Base-by-base conservation (phyloP, 1,140 invertebrate species). In the Triops longicaudatus region DNA sequence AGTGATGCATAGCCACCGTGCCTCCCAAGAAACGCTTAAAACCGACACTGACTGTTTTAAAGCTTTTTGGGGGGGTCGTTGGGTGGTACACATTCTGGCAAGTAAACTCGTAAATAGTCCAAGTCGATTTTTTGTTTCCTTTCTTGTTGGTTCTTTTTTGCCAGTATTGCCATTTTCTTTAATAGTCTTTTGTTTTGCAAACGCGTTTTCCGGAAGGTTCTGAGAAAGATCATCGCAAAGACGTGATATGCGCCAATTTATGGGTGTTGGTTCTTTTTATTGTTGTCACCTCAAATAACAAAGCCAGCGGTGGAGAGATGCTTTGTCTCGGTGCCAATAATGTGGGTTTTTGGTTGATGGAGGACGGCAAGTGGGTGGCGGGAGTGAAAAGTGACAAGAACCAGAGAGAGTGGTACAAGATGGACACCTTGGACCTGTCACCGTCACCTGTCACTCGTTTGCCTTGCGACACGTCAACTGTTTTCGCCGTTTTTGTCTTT, bases 271-370 rank as follows among this genome's bases (percentile, higher is more conserved):
- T 37, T 37, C 31, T 37, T 37, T 37, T 37, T 37, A 37, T 37
- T 37, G 31, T 2, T 37, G 31, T 37, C 2, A 7, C 2, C 31
- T 37, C 31, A 37, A 37, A n/a, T n/a, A 5, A 17, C 14, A n/a
- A 63, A n/a, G 22, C 14, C 22, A 63, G 2, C 50, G 5, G 11
- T 9, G 14, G 50, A 22, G 22, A 22, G 50, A n/a, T 63, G 22
- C 50, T 63, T 63, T 63, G 50, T 63, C 50, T 22, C 50, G n/a
- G 14, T 63, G 50, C 50, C 50, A 63, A 63, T 63, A 63, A 63
- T 63, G 50, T 22, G 50, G 50, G 44, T 17, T 63, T 63, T 63
- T 10, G 50, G 31, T 37, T 2, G 31, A 7, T 37, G 31, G 31
- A 37, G 31, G 2, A 37, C 2, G 31, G 31, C 31, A 37, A 37